Percentiles rank a stretch among this genome's conserved stretches.
These are phyloP conservation scores for Nephrotoma guestfalica DNA, from an alignment of 2,888 invertebrate species.

Conservation along the genomic window DNA sequence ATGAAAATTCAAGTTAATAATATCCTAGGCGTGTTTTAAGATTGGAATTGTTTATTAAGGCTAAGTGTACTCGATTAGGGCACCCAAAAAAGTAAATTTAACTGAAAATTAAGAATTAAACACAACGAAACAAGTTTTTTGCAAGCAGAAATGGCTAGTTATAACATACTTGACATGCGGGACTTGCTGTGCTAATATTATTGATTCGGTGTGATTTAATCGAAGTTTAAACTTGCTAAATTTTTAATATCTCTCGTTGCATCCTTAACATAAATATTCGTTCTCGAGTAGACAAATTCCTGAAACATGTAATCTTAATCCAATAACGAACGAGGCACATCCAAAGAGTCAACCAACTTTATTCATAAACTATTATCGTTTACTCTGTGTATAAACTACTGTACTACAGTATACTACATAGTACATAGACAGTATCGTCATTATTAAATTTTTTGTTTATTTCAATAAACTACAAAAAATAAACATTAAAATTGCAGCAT, in stretches of 20 bases:
- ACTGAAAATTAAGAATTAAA: too few species aligned
- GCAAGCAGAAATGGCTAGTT: too few species aligned
- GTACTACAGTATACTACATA: too few species aligned
- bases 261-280: neutral
- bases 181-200: too few species aligned
- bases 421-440: neutral
- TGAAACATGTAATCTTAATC: neutral
- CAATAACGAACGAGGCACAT: neutral
- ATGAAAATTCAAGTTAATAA: too few species aligned
- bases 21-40: too few species aligned
- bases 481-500: neutral
- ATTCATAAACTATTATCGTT: neutral
- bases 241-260: neutral
- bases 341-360: neutral
- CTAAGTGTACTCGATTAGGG: too few species aligned
- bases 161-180: too few species aligned
- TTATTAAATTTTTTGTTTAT: neutral
- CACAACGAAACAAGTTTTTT: too few species aligned
- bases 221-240: neutral
- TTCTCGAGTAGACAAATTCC: neutral
- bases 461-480: neutral
- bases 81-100: too few species aligned
- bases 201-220: neutral
- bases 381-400: neutral
- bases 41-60: too few species aligned